Percentiles rank a stretch among this genome's conserved stretches.
These are phyloP conservation scores for Eilema caniola DNA, from an alignment of 2,888 invertebrate genomes.

Conservation along the genomic window DNA sequence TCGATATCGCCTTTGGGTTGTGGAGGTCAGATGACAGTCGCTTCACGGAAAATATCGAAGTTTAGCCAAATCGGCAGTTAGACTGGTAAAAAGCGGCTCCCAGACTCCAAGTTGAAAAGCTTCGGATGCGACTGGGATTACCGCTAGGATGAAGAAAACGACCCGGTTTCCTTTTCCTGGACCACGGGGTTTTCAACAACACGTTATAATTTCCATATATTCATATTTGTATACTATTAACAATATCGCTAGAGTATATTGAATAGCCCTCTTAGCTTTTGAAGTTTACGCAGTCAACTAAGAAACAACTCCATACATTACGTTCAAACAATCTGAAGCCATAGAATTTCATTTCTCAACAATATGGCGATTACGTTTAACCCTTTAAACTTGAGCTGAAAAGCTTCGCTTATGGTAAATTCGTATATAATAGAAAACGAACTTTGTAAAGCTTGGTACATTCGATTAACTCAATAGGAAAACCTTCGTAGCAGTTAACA, in stretches of 20 bases:
- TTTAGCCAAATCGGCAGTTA: no score
- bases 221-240: not conserved
- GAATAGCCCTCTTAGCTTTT: slow-evolving; percentile 7
- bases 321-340: slow-evolving; percentile 10
- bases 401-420: slow-evolving; percentile 26
- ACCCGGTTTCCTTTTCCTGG: no score
- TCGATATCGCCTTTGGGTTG: no score
- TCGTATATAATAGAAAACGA: slow-evolving; percentile 47
- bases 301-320: slow-evolving; percentile 5
- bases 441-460: slow-evolving; percentile 50
- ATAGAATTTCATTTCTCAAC: slow-evolving; percentile 16
- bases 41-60: no score
- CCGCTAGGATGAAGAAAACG: no score
- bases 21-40: no score
- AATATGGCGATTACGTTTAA: slow-evolving; percentile 29
- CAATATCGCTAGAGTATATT: not conserved
- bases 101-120: no score
- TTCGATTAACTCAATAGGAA: slow-evolving; percentile 59
- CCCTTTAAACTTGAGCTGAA: slow-evolving; percentile 22
- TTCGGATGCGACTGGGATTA: no score
- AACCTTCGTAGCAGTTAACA: slow-evolving; percentile 57
- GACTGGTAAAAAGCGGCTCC: no score
- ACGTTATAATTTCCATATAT: not conserved
- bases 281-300: slow-evolving; percentile 4
- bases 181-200: not conserved